Evolutionary conservation across 1,140 invertebrate genomes (phyloP), one percentile per base, ranked within the genome.

Genomic region (Drosophila bipectinata): DNA sequence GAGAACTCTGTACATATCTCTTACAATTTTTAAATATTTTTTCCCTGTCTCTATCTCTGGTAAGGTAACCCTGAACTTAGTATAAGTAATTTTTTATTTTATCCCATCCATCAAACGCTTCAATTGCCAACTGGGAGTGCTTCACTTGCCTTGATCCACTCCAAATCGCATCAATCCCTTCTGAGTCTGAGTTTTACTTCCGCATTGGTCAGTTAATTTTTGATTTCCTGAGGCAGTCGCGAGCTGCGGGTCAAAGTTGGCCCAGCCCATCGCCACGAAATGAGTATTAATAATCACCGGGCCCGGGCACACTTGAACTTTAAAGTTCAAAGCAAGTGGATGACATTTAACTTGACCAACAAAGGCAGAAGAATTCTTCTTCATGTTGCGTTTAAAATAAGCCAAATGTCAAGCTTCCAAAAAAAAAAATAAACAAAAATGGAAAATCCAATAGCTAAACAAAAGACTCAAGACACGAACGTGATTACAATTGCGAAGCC

Each of bases 391-490:
- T 41, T 49, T 37, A 45, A 32, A 44, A 18, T 44, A 44, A 44
- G 14, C 14, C 68, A 14, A 73, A 73, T 73, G 71, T 73, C 71
- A 68, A 15, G 39, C 12, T 9, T 9, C 21, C 44, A 8, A 58
- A 57, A 64, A 48, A 58, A 37, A 39, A 51, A 1, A 21, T n/a
- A 34, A 18, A 64, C 66, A 66, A 75, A 67, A 64, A 77, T 61
- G 69, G 57, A 63, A 67, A 69, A 71, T 48, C 69, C 68, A 69
- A 28, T 64, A 69, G 32, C 21, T 14, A 64, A 78, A 87, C 82
- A 85, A 85, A 87, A 85, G 82, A 85, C 77, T 85, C 24, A 74
- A 68, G 69, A 56, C 78, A 85, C 77, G 82, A 87, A 87, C 82
- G 52, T 44, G 66, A 60, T 21, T 47, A 44, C 41, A 18, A 44